Conservation (phyloP, 2,113 vertebrate species). For the Hippolais icterina region DNA sequence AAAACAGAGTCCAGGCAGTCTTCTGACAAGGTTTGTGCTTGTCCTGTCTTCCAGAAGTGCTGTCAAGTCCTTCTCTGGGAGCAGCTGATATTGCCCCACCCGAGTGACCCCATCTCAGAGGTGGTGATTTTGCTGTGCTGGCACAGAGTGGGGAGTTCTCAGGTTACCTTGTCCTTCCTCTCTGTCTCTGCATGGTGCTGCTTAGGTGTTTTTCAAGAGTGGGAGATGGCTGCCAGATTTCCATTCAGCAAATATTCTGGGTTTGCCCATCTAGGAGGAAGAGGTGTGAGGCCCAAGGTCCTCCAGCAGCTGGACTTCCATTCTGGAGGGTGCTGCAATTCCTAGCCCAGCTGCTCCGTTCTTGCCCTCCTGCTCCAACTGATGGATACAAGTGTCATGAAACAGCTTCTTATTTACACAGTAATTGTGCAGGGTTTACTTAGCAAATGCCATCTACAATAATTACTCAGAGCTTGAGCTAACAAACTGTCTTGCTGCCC, state of each 20-base stretch:
- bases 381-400: conserved; percentile 40
- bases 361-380: neutral
- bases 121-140: neutral
- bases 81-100: neutral
- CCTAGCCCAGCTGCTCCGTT: neutral
- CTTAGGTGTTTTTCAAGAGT: neutral
- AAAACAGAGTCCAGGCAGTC: neutral
- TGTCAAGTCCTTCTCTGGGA: neutral
- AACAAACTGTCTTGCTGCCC: conserved; percentile 23
- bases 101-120: neutral
- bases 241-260: neutral
- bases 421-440: conserved; percentile 65
- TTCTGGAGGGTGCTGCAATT: neutral
- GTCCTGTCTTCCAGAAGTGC: neutral
- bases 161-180: neutral
- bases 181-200: neutral
- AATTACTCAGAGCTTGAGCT: conserved; percentile 42
- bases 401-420: conserved; percentile 55
- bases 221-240: neutral
- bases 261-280: neutral
- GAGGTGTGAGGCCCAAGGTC: neutral
- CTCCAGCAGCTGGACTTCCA: neutral
- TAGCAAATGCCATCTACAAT: conserved; percentile 46
- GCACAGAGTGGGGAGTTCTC: neutral
- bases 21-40: neutral